Percentiles rank a stretch among this genome's conserved stretches.
Conservation (phyloP, 2,113 vertebrate genomes). For the Nibea albiflora region DNA sequence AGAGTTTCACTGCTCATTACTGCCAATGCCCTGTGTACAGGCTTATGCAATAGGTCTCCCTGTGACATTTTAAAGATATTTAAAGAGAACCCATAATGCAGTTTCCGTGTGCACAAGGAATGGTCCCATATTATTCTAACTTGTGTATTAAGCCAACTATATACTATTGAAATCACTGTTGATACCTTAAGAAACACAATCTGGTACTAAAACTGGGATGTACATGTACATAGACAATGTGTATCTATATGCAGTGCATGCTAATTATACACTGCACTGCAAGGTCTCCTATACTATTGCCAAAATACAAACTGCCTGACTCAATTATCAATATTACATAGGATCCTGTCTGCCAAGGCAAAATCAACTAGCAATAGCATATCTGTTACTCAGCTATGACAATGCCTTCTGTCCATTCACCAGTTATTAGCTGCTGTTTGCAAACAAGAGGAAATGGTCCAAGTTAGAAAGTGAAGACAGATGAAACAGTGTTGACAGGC, state of each 20-base stretch:
- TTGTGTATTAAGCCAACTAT: not conserved
- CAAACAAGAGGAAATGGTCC: not conserved
- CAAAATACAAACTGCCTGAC: not conserved
- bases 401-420: not conserved
- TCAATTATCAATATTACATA: not conserved
- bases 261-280: not conserved
- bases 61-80: conserved; percentile 5
- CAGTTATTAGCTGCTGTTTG: not conserved
- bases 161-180: too few species aligned
- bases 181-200: not conserved
- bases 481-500: not conserved
- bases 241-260: not conserved
- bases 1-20: not conserved
- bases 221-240: not conserved
- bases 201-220: not conserved
- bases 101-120: not conserved
- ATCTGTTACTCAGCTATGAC: not conserved
- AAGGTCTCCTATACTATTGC: not conserved
- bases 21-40: not conserved
- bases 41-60: not conserved
- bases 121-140: not conserved
- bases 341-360: not conserved
- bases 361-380: not conserved
- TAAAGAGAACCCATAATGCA: not conserved
- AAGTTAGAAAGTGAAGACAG: not conserved